phyloP scores from a whole-genome alignment of 2,113 vertebrate species.

The Mormoops blainvillei region DNA sequence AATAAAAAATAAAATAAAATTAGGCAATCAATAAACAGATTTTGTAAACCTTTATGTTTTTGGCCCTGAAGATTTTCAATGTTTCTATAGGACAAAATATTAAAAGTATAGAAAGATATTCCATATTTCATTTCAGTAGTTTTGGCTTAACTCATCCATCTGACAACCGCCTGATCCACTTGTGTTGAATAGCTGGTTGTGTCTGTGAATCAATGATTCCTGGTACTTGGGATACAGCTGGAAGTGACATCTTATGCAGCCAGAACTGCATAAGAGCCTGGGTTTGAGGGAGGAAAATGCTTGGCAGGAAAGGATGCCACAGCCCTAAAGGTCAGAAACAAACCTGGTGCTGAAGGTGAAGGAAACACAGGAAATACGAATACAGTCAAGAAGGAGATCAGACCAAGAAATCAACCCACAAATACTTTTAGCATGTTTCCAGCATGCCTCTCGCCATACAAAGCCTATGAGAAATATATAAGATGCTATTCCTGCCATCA shows the following conservation, averaged over 20 bases:
- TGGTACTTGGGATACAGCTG: neutral
- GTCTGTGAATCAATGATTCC: neutral
- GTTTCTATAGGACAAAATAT: neutral
- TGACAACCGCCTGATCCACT: neutral
- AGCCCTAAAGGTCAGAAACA: constrained; percentile 26
- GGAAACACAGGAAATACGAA: neutral
- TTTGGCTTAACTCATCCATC: neutral
- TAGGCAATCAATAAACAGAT: neutral
- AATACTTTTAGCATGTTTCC: neutral
- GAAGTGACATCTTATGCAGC: neutral
- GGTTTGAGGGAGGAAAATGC: neutral
- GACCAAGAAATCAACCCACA: neutral
- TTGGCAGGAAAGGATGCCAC: constrained; percentile 1
- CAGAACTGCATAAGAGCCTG: neutral
- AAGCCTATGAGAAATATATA: neutral
- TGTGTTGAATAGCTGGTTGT: neutral
- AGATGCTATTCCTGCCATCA: neutral
- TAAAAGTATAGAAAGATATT: neutral
- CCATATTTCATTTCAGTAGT: neutral
- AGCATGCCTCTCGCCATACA: neutral
- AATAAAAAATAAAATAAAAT: no score
- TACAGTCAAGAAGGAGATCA: neutral
- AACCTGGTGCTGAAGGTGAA: neutral
- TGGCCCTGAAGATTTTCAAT: neutral
- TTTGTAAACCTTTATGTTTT: neutral